Conservation (phyloP, 2,797 vertebrate species). For the Lycodopsis pacificus region DNA sequence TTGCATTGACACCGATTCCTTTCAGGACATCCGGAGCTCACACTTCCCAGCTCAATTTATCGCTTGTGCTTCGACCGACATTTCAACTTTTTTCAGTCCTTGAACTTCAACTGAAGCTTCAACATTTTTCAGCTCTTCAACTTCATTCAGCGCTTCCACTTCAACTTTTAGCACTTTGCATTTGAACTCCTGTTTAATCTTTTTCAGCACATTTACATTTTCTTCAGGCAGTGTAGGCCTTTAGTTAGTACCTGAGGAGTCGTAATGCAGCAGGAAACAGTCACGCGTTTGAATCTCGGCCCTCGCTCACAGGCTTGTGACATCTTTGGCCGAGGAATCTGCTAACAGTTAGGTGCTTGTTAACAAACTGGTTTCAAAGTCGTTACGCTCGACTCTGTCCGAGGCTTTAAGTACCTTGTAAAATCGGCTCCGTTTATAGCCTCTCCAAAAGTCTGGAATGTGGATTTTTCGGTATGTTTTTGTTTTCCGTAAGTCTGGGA, state of each 20-base stretch:
- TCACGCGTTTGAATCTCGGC: background rate
- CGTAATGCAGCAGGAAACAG: background rate
- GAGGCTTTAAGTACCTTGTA: constrained; percentile 49
- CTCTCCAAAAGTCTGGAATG: constrained; percentile 66
- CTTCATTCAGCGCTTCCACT: background rate
- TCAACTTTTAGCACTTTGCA: background rate
- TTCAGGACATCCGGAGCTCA: background rate
- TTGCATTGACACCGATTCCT: background rate
- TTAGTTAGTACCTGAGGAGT: background rate
- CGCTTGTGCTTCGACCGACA: background rate
- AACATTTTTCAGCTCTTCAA: background rate
- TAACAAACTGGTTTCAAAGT: constrained; percentile 40
- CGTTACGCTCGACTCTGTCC: constrained; percentile 18
- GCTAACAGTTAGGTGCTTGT: constrained; percentile 43
- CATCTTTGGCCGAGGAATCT: constrained; percentile 32
- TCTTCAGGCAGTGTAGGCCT: background rate
- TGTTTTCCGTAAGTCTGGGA: constrained; percentile 67
- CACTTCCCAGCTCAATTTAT: background rate
- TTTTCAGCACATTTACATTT: background rate
- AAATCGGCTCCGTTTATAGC: constrained; percentile 55
- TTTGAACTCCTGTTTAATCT: background rate
- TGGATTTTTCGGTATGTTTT: constrained; percentile 59
- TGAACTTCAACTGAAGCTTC: background rate
- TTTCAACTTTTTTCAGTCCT: background rate
- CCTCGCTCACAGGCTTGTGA: background rate